Base-by-base conservation (phyloP, 2,797 vertebrate species). In the Sandelia bainsii region DNA sequence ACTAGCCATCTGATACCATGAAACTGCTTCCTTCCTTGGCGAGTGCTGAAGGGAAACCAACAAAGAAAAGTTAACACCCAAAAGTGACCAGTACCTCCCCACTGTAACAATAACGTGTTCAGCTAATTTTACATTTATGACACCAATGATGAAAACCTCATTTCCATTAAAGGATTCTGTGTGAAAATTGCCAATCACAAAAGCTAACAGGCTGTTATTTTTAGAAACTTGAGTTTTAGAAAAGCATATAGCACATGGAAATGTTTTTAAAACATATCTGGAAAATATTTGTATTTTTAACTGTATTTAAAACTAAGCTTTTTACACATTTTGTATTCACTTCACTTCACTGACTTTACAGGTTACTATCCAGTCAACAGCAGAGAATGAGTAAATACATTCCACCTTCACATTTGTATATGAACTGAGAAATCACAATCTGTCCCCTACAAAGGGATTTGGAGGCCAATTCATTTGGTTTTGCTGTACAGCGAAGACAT, bases 41-140 rank as follows among this genome's bases (percentile, higher is more conserved):
- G 69, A 69, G 40, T 40, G 75, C 32, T 81, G 50, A 69, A 69
- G 71, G 77, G 75, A 91, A 87, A 73, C 61, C 58, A 65, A 75
- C 70, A 88, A 77, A 88, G 79, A 74, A 51, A 65, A 48, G 78
- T 71, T 75, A 82, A 87, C 87, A 86, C 88, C 87, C 86, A 54
- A 34, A 40, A 66, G 50, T 32, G 42, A 69, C 17, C 54, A 32
- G 45, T 60, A 39, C 76, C 74, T 73, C 65, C 65, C 58, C 7
- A 3, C 51, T 71, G 29, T 20, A 79, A 84, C 77, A 87, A 82
- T 77, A 69, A 72, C 53, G 20, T 22, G 7, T 37, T 63, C 37
- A 54, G 63, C 48, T 74, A 54, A 62, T 82, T 54, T 56, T 42
- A 19, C 19, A 51, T 59, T 27, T 34, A 50, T 62, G 39, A 59